phyloP scores from a whole-genome alignment of 2,797 vertebrate species.

The Sibirionetta formosa region DNA sequence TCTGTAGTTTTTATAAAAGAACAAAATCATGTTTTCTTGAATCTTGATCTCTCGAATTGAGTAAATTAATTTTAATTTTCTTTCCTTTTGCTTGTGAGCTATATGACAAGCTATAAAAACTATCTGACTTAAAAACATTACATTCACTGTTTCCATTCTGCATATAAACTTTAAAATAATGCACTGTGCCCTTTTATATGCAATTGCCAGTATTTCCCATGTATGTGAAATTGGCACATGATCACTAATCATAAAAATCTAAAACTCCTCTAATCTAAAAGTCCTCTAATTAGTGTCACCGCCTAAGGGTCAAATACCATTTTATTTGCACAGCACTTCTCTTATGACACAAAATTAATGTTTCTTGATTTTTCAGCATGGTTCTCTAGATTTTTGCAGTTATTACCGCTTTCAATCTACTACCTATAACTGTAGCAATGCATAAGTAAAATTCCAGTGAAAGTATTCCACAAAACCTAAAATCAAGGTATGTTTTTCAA shows the following conservation, averaged over 20 bases:
- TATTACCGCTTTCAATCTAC: neutral
- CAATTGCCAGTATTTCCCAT: neutral
- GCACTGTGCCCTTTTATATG: neutral
- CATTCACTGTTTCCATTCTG: neutral
- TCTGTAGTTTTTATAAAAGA: neutral
- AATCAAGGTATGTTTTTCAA: neutral
- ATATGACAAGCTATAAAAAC: neutral
- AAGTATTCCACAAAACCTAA: neutral
- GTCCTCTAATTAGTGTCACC: neutral
- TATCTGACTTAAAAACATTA: neutral
- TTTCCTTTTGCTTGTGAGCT: neutral
- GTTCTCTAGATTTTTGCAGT: neutral
- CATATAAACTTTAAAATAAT: neutral
- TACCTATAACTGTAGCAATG: neutral
- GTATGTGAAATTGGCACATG: neutral
- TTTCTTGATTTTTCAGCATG: neutral
- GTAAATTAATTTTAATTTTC: slow-evolving; percentile 16
- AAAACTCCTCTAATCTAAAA: no score
- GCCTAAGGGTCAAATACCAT: neutral
- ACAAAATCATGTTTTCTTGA: neutral
- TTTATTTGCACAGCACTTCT: neutral
- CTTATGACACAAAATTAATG: neutral
- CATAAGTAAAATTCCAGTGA: neutral
- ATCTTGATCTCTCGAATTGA: neutral
- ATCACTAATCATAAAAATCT: neutral